Evolutionary conservation across 2,888 invertebrate species (phyloP), one percentile per base, ranked within the genome.

Genomic region (Drosophila paranaensis): DNA sequence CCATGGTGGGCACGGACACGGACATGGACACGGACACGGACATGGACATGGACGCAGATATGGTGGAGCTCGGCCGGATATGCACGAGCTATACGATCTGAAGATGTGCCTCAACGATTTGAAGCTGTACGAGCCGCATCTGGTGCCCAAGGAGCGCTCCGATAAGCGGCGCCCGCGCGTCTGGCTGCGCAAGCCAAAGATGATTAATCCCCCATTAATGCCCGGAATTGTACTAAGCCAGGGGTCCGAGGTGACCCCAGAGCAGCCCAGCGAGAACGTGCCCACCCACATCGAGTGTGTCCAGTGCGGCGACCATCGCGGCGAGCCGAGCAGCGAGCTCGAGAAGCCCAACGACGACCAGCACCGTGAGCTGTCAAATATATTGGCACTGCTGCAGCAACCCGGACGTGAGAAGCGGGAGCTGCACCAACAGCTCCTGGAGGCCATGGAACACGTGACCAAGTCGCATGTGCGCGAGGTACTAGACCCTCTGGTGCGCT

Each of bases 71-170:
- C 39, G 35, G 8, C 57, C 3, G n/a, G 58, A 48, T 2, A 54
- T 50, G 63, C 69, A 71, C 6, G 42, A 87, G 11, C 91, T 90
- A 25, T 91, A 89, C 61, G 90, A 92, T 42, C 79, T 92, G 27
- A 91, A 90, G 64, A 92, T 91, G 91, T 88, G 79, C 54, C 79
- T 92, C 42, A 92, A 92, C 37, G 90, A 88, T 14, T 73, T 87
- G 0, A 91, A 91, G 58, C 78, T 91, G 71, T 92, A 91, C 57
- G 91, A 92, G 45, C 91, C 91, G n/a, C 88, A 87, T 6, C 54
- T 90, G 60, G 85, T 91, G 42, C 86, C 81, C 81, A 91, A 76
- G 74, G 66, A 71, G 30, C 71, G 66, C 6, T 1, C 13, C 6
- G 71, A 65, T 9, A 71, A 71, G 43, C 67, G 62, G 4, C 66